Evolutionary conservation across 2,888 invertebrate genomes (phyloP), one percentile per base, ranked within the genome.

Genomic region (Heliothis peltigera): DNA sequence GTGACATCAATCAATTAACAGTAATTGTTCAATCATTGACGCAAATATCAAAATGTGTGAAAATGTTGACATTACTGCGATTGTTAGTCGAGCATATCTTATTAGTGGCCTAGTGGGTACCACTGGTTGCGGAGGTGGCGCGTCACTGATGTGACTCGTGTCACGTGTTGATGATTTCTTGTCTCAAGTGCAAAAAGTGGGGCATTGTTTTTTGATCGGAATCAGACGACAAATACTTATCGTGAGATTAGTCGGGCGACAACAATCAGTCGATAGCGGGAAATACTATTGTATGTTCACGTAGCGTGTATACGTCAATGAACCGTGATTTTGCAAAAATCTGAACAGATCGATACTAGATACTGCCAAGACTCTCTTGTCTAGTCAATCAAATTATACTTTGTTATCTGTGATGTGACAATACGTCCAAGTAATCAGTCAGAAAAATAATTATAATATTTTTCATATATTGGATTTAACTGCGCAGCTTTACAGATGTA

Each of bases 1-100:
- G 57, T 54, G 69, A 68, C n/a, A 8, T 0, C 0, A 2, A 68
- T 32, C n/a, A 49, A 53, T 10, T 35, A 52, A 55, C 48, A 47
- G 22, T 39, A 12, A 52, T 52, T 56, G 28, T 35, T n/a, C 32
- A 48, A 32, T 19, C 51, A 28, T 22, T 69, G 62, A 69, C 58
- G 76, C 42, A 77, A 21, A 46, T 39, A 60, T 58, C 28, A 55
- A 39, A 43, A 48, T 51, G 57, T 67, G 63, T 60, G 67, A 79
- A 79, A 78, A 79, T 49, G 25, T 43, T 43, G 12, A 18, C 21
- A 44, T 39, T 35, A 54, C 6, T 25, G 47, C 8, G 19, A 57
- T 79, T 70, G 48, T 62, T 58, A 25, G 4, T 52, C 19, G 22
- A 32, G 1, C 2, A 49, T 61, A 62, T 57, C 55, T 43, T 47